Conservation (phyloP, 2,113 vertebrate genomes). For the Elephas maximus region DNA sequence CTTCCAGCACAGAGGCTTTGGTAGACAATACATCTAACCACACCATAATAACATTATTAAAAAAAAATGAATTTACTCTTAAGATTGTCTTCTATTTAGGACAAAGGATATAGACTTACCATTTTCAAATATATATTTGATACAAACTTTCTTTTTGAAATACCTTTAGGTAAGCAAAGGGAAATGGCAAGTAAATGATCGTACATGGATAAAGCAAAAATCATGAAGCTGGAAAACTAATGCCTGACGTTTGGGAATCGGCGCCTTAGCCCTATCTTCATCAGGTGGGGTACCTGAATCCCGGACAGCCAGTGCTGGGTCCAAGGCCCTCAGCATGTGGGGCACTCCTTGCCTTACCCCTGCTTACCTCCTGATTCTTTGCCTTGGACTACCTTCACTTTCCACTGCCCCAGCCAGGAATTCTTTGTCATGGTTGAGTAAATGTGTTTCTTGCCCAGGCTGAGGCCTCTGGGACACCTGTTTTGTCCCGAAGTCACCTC, state of each 20-base stretch:
- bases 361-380: neutral
- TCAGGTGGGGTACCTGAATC: neutral
- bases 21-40: neutral
- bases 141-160: neutral
- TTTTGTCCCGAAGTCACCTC: neutral
- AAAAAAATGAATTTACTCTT: neutral
- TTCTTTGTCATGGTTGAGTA: neutral
- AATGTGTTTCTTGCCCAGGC: neutral
- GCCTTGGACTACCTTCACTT: neutral
- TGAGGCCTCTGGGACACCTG: neutral
- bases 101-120: neutral
- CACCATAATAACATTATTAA: neutral
- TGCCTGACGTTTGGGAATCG: neutral
- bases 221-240: neutral
- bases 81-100: neutral
- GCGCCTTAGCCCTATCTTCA: neutral
- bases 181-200: fast-evolving
- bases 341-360: neutral
- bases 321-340: no score
- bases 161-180: neutral
- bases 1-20: neutral
- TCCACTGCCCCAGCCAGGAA: neutral
- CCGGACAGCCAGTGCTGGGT: neutral
- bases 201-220: fast-evolving
- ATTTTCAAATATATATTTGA: neutral